These are phyloP conservation scores for Aegypius monachus DNA, from an alignment of 2,113 vertebrate species.

Conservation along the genomic window DNA sequence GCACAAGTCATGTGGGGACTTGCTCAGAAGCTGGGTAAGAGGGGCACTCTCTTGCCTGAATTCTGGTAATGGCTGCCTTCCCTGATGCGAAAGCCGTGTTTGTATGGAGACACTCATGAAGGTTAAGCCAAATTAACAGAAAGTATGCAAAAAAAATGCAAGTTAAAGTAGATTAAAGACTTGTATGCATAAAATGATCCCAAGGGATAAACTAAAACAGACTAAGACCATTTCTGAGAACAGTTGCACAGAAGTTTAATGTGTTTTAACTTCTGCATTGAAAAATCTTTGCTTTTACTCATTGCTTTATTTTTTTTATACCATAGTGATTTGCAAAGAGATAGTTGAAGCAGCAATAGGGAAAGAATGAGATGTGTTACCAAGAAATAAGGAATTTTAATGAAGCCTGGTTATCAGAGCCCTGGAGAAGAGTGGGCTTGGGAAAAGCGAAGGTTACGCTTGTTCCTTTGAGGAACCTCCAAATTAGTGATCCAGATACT, in stretches of 20 bases:
- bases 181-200: not conserved
- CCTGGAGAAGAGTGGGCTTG: not conserved
- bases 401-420: not conserved
- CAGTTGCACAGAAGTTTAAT: not conserved
- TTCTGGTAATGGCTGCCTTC: not conserved
- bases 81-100: accelerated
- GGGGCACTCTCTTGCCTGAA: not conserved
- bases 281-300: not conserved
- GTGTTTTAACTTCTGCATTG: not conserved
- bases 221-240: not conserved
- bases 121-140: not conserved
- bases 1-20: not conserved
- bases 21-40: not conserved
- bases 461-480: not conserved
- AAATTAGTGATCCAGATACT: not conserved
- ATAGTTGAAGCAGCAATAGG: not conserved
- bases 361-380: not conserved
- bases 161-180: not conserved
- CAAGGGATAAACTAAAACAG: not conserved
- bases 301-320: not conserved
- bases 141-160: not conserved
- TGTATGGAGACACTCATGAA: not conserved
- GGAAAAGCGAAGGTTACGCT: not conserved
- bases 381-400: not conserved
- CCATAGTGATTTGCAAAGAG: not conserved